Base-by-base conservation (phyloP, 2,113 vertebrate genomes). In the Melospiza melodia region DNA sequence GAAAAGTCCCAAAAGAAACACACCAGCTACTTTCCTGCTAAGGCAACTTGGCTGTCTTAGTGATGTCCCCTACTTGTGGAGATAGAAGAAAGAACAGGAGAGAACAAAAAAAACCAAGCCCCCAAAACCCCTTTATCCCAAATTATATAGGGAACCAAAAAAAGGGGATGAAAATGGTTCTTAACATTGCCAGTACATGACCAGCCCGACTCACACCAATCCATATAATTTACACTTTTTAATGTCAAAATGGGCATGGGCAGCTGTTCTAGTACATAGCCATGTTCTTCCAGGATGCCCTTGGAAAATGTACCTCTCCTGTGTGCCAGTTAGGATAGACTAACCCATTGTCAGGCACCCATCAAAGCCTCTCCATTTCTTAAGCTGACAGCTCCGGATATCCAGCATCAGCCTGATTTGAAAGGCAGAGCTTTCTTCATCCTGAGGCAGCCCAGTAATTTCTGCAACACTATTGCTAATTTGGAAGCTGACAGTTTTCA, bases 341-440 rank as follows among this genome's bases (percentile, higher is more conserved):
- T 59, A 87, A 87, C 61, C 66, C 30, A 55, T 69, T 0, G 0
- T 55, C 54, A 91, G 77, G 33, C 61, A 63, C 24, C 27, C 27
- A 5, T 67, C 68, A 89, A 77, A 91, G 24, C 67, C 44, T 87
- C 52, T 52, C 49, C 46, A 33, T 91, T 81, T 78, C 86, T 78
- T 91, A 76, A 79, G 23, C 41, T 73, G 55, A 35, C 87, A 91
- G 62, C 63, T 95, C 74, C 0, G 0, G 84, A 84, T 89, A 82
- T 58, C 66, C 87, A 91, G 37, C 69, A 72, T 87, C 80, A 79
- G 33, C 52, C 61, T 79, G 58, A 84, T 94, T 61, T 85, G 55
- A 85, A 79, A 84, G 59, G 43, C n/a, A 84, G 75, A 54, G 52
- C 83, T 84, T 95, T 93, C 82, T 93, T 84, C 79, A 81, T 90